Base-by-base conservation (phyloP, 30 jellyfish, hydroid and myxozoan genomes). In the Hydra vulgaris region DNA sequence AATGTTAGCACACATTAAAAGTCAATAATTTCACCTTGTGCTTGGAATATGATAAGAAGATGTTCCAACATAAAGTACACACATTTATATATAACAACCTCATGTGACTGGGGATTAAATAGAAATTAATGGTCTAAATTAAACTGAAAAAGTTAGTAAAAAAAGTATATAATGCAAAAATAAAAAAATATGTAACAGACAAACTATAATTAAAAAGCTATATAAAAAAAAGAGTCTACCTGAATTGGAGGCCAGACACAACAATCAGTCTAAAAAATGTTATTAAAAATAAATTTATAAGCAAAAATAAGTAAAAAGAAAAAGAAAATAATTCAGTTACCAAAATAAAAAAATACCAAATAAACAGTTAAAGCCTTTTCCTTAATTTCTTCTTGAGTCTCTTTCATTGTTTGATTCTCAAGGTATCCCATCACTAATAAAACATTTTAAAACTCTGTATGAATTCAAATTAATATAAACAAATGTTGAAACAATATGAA, bases 161-260 rank as follows among this genome's bases (percentile, higher is more conserved):
- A 79, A 79, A 61, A 0, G 3, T 8, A 74, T 54, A 61, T 8
- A 1, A 53, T 18, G 19, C 26, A 70, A 3, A 3, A 68, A 68
- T 3, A 68, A 4, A n/a, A n/a, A 68, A 23, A 68, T 8, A 68
- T 20, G 12, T 3, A 68, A n/a, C n/a, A n/a, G n/a, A n/a, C n/a
- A n/a, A n/a, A 68, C 25, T 15, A n/a, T 68, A 1, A 3, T 15
- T n/a, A n/a, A 1, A 23, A n/a, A 68, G 16, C 16, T 70, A 66
- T 17, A 18, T 15, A 27, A 72, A 22, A 7, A 23, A 22, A 21
- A 18, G 21, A 20, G 20, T 76, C 1, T 77, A 86, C 95, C 95
- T 86, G 95, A 53, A 89, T 86, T 40, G 95, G 89, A 54, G 95
- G 95, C 95, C 95, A 86, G 66, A 86, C 77, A 26, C 86, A 22